Conservation (phyloP, 2,888 invertebrate species). For the Dioctria rufipes region DNA sequence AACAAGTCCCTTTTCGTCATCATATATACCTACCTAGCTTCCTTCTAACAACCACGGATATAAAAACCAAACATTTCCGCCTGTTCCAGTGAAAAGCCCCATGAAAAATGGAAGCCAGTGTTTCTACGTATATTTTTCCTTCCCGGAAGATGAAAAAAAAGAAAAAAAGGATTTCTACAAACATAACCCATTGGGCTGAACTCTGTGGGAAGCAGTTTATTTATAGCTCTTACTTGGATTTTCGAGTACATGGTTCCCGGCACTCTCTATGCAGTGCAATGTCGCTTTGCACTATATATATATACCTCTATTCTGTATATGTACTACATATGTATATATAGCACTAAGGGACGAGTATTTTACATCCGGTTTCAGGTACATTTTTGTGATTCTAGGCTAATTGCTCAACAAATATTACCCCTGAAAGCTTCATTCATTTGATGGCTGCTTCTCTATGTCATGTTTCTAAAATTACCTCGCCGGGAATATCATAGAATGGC, state of each 20-base stretch:
- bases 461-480: slow-evolving; percentile 34
- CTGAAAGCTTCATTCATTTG: slow-evolving; percentile 42
- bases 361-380: slow-evolving; percentile 43
- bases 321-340: too few relatives aligned
- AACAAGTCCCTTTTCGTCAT: too few relatives aligned
- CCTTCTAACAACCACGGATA: too few relatives aligned
- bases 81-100: slow-evolving; percentile 4
- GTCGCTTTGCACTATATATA: too few relatives aligned
- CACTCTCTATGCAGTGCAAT: neutral
- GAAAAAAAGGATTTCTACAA: slow-evolving; percentile 12
- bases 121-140: slow-evolving; percentile 36
- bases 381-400: slow-evolving; percentile 52
- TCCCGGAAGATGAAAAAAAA: slow-evolving; percentile 14
- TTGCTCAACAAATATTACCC: slow-evolving; percentile 52
- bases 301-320: too few relatives aligned
- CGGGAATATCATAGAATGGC: slow-evolving; percentile 1
- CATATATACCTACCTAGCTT: too few relatives aligned
- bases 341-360: slow-evolving; percentile 10
- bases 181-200: slow-evolving; percentile 10
- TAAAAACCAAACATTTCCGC: slow-evolving; percentile 41
- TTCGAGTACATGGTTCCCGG: too few relatives aligned
- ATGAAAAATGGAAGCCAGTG: slow-evolving; percentile 27
- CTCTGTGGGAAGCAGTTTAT: slow-evolving; percentile 21
- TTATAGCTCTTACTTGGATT: slow-evolving; percentile 38
- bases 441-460: slow-evolving; percentile 33